Evolutionary conservation across 2,113 vertebrate species (phyloP), one percentile per base, ranked within the genome.

Genomic region (Phyllostomus discolor): DNA sequence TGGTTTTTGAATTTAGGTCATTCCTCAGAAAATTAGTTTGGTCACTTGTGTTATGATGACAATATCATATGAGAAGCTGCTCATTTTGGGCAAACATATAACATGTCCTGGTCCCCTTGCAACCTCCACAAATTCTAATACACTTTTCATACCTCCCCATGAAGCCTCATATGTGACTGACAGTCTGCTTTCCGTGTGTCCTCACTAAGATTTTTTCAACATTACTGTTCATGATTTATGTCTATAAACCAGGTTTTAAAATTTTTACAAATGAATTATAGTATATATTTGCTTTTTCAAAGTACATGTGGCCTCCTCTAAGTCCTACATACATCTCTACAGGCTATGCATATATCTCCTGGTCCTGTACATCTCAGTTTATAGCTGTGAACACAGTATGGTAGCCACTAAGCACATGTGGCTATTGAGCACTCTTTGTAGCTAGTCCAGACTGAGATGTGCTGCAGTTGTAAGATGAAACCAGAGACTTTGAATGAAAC

Each of bases 331-430:
- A 9, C 54, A 31, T 94, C 38, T 17, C 57, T 28, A 22, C 4
- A 26, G 59, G 7, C 9, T 66, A 2, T 33, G 10, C 4, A 1
- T 1, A 7, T 1, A 1, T n/a, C 26, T 4, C 2, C 4, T 12
- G 52, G n/a, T n/a, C n/a, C 16, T 2, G 12, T 1, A 10, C 6
- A 16, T 8, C 19, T 66, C 50, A 10, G 59, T 81, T 54, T n/a
- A 12, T 7, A 75, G 33, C 15, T 57, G 28, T 1, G 14, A 10
- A 43, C 38, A 46, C 1, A 48, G 28, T 7, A 24, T 2, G 19
- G 7, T 24, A 35, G 16, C 20, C 33, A 46, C 19, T 4, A 28
- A 7, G 33, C 19, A 28, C 41, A 2, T 4, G 59, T 2, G 9
- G 38, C 73, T 35, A 2, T 4, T 19, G 41, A 78, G 33, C 2